Evolutionary conservation across 2,888 invertebrate genomes (phyloP).

Genomic region (Cephus rjabovi): DNA sequence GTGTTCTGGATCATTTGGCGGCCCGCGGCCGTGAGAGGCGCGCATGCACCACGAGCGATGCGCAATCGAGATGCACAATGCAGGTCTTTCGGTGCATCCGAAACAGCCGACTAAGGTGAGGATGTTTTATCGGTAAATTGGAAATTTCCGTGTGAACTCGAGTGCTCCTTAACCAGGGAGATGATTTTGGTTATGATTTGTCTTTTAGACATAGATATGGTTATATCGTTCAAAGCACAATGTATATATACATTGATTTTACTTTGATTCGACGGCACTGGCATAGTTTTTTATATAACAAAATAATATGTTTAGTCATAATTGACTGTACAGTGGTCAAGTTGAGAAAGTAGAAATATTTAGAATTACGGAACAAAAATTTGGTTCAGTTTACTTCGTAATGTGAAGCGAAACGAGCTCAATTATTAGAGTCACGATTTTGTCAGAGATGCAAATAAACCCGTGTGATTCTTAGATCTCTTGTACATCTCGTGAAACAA

Average conservation of each 20-base stretch:
- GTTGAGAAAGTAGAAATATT: neutral
- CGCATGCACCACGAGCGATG: constrained; percentile 42
- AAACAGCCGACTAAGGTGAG: neutral
- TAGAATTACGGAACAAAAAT: neutral
- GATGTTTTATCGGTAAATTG: neutral
- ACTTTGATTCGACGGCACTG: neutral
- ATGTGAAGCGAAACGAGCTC: neutral
- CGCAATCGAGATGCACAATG: constrained; percentile 44
- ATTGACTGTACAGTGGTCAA: neutral
- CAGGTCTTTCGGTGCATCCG: neutral
- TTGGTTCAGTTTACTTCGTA: neutral
- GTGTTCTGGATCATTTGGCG: constrained; percentile 67
- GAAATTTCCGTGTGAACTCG: neutral
- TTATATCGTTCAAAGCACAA: too few relatives aligned
- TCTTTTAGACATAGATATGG: neutral
- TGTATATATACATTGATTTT: too few relatives aligned
- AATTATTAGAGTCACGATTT: neutral
- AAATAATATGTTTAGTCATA: neutral
- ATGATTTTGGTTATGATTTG: neutral
- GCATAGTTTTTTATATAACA: neutral
- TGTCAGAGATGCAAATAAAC: neutral
- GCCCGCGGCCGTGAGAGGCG: constrained; percentile 61
- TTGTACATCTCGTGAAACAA: neutral
- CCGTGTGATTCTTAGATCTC: too few relatives aligned
- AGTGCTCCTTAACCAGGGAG: neutral